Evolutionary conservation across 2,888 invertebrate species (phyloP), one percentile per base, ranked within the genome.

Genomic region (Mongoloraphidia duomilia): DNA sequence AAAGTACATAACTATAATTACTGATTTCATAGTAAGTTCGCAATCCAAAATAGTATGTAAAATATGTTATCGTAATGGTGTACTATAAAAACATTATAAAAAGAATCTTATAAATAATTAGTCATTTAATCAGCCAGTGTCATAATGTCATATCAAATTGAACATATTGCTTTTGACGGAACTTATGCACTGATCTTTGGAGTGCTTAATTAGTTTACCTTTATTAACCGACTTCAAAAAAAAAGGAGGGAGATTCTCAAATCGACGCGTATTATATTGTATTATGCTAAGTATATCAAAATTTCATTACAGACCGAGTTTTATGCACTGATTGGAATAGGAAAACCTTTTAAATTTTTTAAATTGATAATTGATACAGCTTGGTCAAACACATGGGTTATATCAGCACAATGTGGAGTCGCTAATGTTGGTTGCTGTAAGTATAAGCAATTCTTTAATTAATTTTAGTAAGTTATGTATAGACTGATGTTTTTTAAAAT

Each of bases 311-410:
- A 74, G 73, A 59, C 63, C 37, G 71, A 74, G 59, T 72, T 71
- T 59, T 74, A 71, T 60, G 73, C 69, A 12, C 47, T 61, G 49
- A 61, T 73, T 14, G 60, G 63, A 8, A 61, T 74, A 33, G 74
- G 74, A 38, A 60, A 64, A 42, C 73, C 72, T 33, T 67, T 69
- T 2, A 65, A 72, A 57, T 56, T 57, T 34, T 66, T 73, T 52
- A 68, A 70, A 55, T 65, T 75, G 26, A 59, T 66, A 36, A 71
- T 74, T 54, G 73, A 73, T 52, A 73, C 74, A 2, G 63, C 71
- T 3, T 74, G 73, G 73, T 59, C 61, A 5, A 61, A 69, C 44
- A 59, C 66, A 4, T 73, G 71, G 70, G 57, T 75, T 12, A 61
- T 73, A 2, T 74, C 73, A 2, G 60, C 61, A 41, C 60, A 65